These are phyloP conservation scores for Nephrotoma guestfalica DNA, from an alignment of 2,888 invertebrate genomes.

Conservation along the genomic window DNA sequence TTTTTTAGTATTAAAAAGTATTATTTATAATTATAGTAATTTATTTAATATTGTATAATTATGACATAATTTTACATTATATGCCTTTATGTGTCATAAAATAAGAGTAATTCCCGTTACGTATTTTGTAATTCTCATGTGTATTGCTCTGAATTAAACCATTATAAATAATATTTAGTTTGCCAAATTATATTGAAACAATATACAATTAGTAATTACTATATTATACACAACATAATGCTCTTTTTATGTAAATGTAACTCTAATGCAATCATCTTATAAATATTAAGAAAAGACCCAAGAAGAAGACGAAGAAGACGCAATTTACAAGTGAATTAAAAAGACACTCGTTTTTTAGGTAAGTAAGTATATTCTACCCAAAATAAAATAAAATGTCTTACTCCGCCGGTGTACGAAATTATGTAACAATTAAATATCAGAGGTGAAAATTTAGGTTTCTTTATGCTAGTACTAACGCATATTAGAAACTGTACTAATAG, in stretches of 20 bases:
- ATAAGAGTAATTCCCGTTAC: neutral
- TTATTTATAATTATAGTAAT: neutral
- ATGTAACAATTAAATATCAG: neutral
- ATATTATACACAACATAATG: neutral
- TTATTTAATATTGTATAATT: neutral
- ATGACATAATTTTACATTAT: neutral
- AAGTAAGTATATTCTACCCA: neutral
- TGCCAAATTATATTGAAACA: neutral
- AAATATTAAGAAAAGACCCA: neutral
- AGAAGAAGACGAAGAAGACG: neutral
- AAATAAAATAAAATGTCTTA: neutral
- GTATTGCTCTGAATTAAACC: neutral
- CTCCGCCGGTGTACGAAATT: neutral
- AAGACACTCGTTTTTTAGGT: neutral
- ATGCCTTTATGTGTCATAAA: neutral
- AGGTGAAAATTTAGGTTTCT: neutral
- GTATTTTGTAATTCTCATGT: neutral
- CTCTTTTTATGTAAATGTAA: neutral
- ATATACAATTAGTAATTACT: neutral
- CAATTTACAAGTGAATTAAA: neutral
- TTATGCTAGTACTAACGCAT: neutral
- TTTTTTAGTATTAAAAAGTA: too few relatives aligned
- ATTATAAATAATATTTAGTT: neutral
- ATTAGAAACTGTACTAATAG: neutral
- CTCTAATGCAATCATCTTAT: neutral